Evolutionary conservation across 2,113 vertebrate genomes (phyloP).

Genomic region (Marcusenius ussheri): DNA sequence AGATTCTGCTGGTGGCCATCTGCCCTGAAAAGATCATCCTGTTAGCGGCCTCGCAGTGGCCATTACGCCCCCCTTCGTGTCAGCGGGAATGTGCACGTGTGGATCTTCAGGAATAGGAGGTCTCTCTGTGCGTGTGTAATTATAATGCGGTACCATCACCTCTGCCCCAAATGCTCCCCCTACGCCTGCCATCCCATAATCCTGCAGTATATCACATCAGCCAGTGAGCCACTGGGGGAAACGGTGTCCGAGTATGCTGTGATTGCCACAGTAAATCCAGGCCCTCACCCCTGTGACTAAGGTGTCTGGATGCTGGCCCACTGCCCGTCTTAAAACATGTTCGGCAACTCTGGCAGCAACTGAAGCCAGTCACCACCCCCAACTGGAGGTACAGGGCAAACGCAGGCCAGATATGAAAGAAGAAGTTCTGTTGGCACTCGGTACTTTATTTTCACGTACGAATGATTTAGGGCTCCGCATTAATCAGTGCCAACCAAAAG

Average conservation of each 20-base stretch:
- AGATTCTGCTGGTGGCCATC: background rate
- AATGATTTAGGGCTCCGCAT: background rate
- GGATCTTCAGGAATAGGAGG: background rate
- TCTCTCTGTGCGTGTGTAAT: background rate
- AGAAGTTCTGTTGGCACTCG: background rate
- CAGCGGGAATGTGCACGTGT: background rate
- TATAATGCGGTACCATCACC: background rate
- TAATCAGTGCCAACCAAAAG: background rate
- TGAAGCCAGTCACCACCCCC: background rate
- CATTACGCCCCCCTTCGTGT: background rate
- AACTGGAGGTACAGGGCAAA: background rate
- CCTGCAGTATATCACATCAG: background rate
- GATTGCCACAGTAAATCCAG: conserved; percentile 14
- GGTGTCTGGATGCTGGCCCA: background rate
- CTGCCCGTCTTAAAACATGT: background rate
- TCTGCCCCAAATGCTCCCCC: background rate
- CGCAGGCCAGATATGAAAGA: background rate
- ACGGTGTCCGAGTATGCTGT: background rate
- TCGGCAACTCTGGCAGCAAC: background rate
- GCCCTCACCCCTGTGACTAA: background rate
- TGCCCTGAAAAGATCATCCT: background rate
- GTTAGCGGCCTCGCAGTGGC: background rate
- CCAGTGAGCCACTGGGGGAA: background rate
- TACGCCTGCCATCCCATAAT: background rate
- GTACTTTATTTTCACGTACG: background rate